Evolutionary conservation across 1,140 invertebrate genomes (phyloP).

Genomic region (Nymphalis io): DNA sequence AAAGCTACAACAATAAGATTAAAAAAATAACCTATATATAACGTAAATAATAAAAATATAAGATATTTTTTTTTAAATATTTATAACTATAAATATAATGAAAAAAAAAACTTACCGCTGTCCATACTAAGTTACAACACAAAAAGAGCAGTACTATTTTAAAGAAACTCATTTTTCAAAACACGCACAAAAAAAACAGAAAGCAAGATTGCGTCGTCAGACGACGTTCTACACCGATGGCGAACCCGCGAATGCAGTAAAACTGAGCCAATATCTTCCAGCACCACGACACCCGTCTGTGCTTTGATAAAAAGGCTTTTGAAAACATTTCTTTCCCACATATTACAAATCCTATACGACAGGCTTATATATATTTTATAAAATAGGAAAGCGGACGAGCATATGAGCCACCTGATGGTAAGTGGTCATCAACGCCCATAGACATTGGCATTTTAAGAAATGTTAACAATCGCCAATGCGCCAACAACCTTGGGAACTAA

Average conservation of each 20-base stretch:
- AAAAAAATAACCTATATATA: background rate
- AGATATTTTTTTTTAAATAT: background rate
- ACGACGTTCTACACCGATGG: background rate
- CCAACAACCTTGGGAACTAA: too few species aligned
- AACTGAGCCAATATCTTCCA: background rate
- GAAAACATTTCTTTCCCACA: background rate
- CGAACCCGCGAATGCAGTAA: background rate
- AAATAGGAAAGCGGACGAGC: too few species aligned
- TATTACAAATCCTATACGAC: too few species aligned
- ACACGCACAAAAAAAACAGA: constrained; percentile 13
- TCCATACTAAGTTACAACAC: constrained; percentile 31
- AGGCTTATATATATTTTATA: too few species aligned
- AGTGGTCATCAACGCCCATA: too few species aligned
- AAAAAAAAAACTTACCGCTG: constrained; percentile 35
- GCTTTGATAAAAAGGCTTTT: background rate
- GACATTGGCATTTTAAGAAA: too few species aligned
- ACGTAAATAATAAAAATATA: background rate
- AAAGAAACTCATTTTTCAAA: constrained; percentile 42
- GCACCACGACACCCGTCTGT: too few species aligned
- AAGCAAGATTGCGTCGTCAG: background rate
- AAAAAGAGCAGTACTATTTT: constrained; percentile 38
- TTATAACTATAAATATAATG: background rate
- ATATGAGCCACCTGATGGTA: too few species aligned
- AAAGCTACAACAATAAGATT: background rate
- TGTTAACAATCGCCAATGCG: too few species aligned